Base-by-base conservation (phyloP, 2,113 vertebrate species). In the Myodes glareolus region DNA sequence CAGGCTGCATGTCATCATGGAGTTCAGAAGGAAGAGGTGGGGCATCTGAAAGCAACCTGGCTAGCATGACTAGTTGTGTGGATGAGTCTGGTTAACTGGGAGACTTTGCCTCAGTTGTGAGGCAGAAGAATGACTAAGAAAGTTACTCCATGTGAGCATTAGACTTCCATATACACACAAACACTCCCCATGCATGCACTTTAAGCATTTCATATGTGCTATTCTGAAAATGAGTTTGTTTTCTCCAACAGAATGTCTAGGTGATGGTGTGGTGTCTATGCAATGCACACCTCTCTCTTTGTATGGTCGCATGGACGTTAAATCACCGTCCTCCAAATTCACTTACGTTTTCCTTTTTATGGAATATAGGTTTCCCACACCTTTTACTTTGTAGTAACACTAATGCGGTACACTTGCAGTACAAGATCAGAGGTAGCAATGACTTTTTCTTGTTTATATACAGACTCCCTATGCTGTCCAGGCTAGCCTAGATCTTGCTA, bases 141-240 rank as follows among this genome's bases (percentile, higher is more conserved):
- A 65, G 39, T 31, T 17, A 45, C 13, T 65, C 29, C 14, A 45
- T 6, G 58, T 33, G 55, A 42, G 31, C 19, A 21, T 11, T 19
- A 33, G 39, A 14, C 39, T 2, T 47, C 1, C 61, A 45, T 25
- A 42, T 17, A 14, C 9, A 63, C 25, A 21, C 23, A 73, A 72
- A 72, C 7, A 29, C 55, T 39, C 33, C 39, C 12, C 39, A 42
- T 1, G 11, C 31, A 2, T 17, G 16, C 7, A 31, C 39, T 84
- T 84, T 45, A 65, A 65, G 45, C 29, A 87, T 45, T n/a, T 42
- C 27, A 4, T 17, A n/a, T 50, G 7, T 27, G 7, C 67, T 88
- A 93, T 88, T 25, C 84, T 92, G 58, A 88, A 88, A 61, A 25
- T 67, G 45, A 58, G 33, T 81, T 75, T 94, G 9, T 77, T 86